phyloP scores from a whole-genome alignment of 2,888 invertebrate genomes.

The Calameuta idolon region DNA sequence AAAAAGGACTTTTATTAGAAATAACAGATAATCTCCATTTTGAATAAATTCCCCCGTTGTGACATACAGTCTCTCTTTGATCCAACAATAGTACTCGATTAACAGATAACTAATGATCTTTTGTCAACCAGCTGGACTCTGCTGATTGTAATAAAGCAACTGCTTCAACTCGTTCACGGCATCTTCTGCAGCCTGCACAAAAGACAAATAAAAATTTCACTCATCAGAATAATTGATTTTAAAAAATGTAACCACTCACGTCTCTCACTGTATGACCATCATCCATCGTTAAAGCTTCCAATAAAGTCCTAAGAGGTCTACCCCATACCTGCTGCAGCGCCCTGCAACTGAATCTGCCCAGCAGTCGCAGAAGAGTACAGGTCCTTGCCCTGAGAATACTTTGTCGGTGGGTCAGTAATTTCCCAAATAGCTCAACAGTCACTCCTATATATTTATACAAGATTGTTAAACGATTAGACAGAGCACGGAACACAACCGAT shows the following conservation, averaged over 20 bases:
- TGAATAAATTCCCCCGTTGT: neutral
- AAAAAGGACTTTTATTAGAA: neutral
- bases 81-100: neutral
- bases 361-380: conserved; percentile 78
- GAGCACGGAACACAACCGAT: neutral
- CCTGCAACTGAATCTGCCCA: conserved; percentile 77
- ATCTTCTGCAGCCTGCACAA: conserved; percentile 68
- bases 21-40: neutral
- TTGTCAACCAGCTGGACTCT: conserved; percentile 27
- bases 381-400: conserved; percentile 71
- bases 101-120: neutral
- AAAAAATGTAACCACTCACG: conserved; percentile 59
- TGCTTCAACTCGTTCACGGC: conserved; percentile 71
- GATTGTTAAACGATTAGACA: neutral
- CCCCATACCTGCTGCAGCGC: conserved; percentile 76
- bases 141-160: conserved; percentile 66
- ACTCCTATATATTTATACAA: conserved; percentile 22
- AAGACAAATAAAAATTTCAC: conserved; percentile 27
- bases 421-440: conserved; percentile 42
- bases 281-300: conserved; percentile 74
- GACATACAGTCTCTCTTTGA: too few species aligned
- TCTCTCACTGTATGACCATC: conserved; percentile 73
- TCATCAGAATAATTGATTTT: conserved; percentile 11
- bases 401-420: conserved; percentile 60
- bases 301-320: conserved; percentile 71